phyloP scores from a whole-genome alignment of 2,797 vertebrate genomes.

The Ataeniobius toweri region DNA sequence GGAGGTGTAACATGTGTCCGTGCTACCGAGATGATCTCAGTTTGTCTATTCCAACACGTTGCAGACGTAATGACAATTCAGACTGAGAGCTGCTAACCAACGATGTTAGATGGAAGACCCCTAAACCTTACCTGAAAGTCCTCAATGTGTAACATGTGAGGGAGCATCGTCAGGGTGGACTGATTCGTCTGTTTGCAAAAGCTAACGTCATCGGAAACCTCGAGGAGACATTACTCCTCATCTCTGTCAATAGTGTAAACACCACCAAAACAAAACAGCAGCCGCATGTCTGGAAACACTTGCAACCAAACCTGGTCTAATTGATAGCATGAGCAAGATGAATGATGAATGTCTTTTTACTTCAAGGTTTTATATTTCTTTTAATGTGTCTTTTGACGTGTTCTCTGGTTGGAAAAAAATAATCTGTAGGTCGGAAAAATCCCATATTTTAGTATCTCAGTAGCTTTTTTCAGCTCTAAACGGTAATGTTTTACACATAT shows the following conservation, averaged over 20 bases:
- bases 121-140: not conserved
- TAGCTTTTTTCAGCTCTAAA: not conserved
- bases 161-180: not conserved
- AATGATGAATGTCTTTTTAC: too few species aligned
- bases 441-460: not conserved
- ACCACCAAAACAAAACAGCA: not conserved
- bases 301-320: not conserved
- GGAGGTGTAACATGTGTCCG: conserved; percentile 7
- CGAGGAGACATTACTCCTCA: not conserved
- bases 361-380: not conserved
- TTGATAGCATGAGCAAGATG: not conserved
- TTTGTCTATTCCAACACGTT: not conserved
- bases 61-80: not conserved
- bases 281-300: not conserved
- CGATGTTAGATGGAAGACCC: not conserved
- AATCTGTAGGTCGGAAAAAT: not conserved
- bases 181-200: not conserved
- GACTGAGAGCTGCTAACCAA: not conserved
- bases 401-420: not conserved
- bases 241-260: not conserved
- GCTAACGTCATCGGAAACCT: conserved; percentile 4
- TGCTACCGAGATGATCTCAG: not conserved
- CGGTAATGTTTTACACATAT: not conserved
- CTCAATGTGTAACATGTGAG: not conserved
- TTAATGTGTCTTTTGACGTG: not conserved